These are phyloP conservation scores for Trichomalopsis sarcophagae DNA, from an alignment of 1,140 invertebrate genomes.

Conservation along the genomic window DNA sequence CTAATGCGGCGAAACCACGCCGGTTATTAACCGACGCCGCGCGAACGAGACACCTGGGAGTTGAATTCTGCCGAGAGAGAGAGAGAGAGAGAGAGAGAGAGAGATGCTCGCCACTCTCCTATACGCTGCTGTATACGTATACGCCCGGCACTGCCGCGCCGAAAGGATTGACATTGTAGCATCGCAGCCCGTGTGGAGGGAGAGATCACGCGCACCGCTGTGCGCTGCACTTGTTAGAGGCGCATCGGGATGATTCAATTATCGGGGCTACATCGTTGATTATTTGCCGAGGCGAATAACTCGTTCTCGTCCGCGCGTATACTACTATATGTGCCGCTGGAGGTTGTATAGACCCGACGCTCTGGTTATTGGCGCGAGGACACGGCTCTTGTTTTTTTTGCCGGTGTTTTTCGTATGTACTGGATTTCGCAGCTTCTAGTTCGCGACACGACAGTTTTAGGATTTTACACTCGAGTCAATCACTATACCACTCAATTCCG, in stretches of 20 bases:
- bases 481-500: no score
- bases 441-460: no score
- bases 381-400: no score
- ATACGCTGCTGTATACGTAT: conserved; percentile 18
- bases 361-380: no score
- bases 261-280: conserved; percentile 38
- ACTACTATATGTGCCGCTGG: not conserved
- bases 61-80: conserved; percentile 49
- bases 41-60: conserved; percentile 72
- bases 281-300: conserved; percentile 17
- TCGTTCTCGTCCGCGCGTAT: not conserved
- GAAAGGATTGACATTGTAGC: conserved; percentile 67
- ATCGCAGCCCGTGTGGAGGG: not conserved
- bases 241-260: conserved; percentile 41
- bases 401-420: no score
- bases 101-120: conserved; percentile 28
- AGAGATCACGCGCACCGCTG: not conserved
- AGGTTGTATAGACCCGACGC: not conserved
- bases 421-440: no score
- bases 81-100: no score
- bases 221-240: conserved; percentile 38
- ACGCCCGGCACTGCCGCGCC: conserved; percentile 2
- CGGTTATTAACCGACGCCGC: conserved; percentile 44
- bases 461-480: no score
- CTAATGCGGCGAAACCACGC: conserved; percentile 44